Conservation (phyloP, 1,140 invertebrate species). For the Caerostris darwini region DNA sequence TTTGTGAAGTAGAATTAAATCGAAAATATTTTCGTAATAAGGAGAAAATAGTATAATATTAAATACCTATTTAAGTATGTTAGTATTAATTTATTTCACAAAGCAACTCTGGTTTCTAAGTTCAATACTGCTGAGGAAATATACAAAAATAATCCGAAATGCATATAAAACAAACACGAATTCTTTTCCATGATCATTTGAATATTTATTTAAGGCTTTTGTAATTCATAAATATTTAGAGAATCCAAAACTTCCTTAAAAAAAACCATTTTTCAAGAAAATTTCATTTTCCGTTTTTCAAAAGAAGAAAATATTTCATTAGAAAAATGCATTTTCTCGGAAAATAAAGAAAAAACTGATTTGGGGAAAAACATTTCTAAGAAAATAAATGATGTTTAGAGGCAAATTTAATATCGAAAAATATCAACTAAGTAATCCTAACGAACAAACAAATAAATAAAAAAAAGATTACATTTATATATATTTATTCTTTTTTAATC, state of each 20-base stretch:
- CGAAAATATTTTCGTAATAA: too few relatives aligned
- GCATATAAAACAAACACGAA: too few relatives aligned
- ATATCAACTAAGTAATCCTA: neutral
- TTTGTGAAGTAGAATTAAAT: neutral
- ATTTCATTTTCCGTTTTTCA: neutral
- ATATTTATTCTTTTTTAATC: neutral
- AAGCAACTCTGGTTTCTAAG: too few relatives aligned
- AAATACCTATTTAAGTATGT: too few relatives aligned
- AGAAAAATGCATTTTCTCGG: neutral
- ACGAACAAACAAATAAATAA: neutral
- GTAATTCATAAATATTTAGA: too few relatives aligned
- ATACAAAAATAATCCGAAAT: too few relatives aligned
- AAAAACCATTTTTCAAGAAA: neutral
- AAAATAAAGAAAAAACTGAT: neutral
- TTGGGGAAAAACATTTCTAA: neutral
- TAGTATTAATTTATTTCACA: too few relatives aligned
- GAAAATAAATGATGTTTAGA: constrained; percentile 39
- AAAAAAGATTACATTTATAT: neutral
- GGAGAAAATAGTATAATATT: too few relatives aligned
- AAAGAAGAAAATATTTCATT: neutral
- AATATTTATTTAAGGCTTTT: too few relatives aligned
- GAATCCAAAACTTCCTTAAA: neutral
- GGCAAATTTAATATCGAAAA: constrained; percentile 44
- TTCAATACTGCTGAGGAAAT: too few relatives aligned
- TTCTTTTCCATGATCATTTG: too few relatives aligned